A percentile compares a stretch with the other conserved stretches of the same genome.
phyloP scores from a whole-genome alignment of 2,888 invertebrate genomes.

The Sinelater perroti region DNA sequence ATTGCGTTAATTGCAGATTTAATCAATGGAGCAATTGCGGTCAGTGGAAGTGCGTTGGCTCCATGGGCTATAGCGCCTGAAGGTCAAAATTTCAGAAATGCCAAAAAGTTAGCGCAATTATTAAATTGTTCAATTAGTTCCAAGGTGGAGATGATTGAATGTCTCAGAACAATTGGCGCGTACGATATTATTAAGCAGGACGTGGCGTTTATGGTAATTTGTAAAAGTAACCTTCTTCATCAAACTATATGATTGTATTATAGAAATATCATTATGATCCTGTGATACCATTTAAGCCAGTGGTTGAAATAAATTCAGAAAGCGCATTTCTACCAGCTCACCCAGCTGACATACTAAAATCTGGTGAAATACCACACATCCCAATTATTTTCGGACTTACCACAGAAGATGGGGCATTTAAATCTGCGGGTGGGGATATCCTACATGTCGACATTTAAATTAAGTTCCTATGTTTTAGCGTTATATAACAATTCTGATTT shows the following conservation, averaged over 20 bases:
- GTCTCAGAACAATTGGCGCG: constrained; percentile 70
- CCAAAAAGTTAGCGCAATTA: constrained; percentile 68
- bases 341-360: constrained; percentile 64
- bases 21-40: constrained; percentile 70
- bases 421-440: constrained; percentile 63
- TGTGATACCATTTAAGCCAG: constrained; percentile 82
- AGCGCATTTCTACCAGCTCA: constrained; percentile 75
- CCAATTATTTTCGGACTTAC: constrained; percentile 81
- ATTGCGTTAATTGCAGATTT: constrained; percentile 17
- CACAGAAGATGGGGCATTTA: constrained; percentile 76
- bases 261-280: constrained; percentile 68
- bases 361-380: constrained; percentile 63
- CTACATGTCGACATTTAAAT: no score
- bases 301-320: constrained; percentile 72
- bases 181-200: constrained; percentile 72
- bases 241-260: not conserved
- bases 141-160: constrained; percentile 65
- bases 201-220: constrained; percentile 72
- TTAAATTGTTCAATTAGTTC: constrained; percentile 68
- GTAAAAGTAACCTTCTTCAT: no score
- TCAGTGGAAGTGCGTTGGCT: constrained; percentile 74
- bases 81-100: constrained; percentile 67
- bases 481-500: constrained; percentile 51
- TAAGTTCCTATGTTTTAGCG: no score
- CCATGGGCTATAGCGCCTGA: constrained; percentile 60